These are phyloP conservation scores for Syngnathus scovelli DNA, from an alignment of 2,113 vertebrate genomes.

Conservation along the genomic window DNA sequence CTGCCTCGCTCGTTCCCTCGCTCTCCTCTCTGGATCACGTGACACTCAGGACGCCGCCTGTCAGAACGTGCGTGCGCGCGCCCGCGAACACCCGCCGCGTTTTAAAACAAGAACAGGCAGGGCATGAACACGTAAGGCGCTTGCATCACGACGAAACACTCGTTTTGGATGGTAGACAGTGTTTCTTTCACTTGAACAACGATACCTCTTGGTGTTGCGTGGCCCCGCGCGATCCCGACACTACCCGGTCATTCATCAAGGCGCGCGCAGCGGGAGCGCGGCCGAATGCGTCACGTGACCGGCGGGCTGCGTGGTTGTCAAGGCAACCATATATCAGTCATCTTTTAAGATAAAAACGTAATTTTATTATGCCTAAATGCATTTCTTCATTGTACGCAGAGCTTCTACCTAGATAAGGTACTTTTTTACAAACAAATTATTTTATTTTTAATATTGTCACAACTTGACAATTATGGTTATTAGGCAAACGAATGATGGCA, in stretches of 20 bases:
- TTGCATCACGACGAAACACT: background rate
- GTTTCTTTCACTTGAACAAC: too few relatives aligned
- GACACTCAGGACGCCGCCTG: slow-evolving; percentile 45
- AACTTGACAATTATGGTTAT: background rate
- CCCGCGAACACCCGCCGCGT: background rate
- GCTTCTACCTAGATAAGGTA: too few relatives aligned
- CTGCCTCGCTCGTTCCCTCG: slow-evolving; percentile 26
- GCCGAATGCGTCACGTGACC: slow-evolving; percentile 59
- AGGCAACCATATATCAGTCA: background rate
- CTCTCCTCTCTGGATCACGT: slow-evolving; percentile 39
- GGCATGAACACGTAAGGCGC: background rate
- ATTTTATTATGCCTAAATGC: too few relatives aligned
- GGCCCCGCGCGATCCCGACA: slow-evolving; percentile 36
- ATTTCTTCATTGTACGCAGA: too few relatives aligned
- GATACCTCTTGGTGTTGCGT: background rate
- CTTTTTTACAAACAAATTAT: too few relatives aligned
- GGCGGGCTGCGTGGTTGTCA: background rate
- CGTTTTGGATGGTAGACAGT: too few relatives aligned
- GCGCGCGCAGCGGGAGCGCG: slow-evolving; percentile 42
- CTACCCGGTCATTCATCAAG: slow-evolving; percentile 33
- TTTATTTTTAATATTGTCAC: too few relatives aligned
- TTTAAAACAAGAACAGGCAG: background rate
- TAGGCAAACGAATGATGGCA: background rate
- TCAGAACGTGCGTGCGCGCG: slow-evolving; percentile 22
- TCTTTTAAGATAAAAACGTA: too few relatives aligned